These are phyloP conservation scores for Thamnophis sirtalis DNA, from an alignment of 2,113 vertebrate genomes.

Conservation along the genomic window DNA sequence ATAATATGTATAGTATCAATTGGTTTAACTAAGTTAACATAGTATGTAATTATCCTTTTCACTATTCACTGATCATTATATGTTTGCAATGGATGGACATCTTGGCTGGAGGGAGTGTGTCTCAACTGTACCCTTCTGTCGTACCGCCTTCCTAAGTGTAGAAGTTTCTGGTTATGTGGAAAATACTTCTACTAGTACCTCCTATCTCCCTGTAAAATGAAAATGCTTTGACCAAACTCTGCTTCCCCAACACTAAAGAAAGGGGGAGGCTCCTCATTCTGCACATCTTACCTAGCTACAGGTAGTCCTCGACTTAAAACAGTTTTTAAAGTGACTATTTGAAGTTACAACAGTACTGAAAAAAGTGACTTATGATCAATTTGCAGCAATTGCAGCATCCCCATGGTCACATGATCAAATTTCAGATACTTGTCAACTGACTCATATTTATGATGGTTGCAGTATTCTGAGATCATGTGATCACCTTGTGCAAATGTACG, in stretches of 20 bases:
- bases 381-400: too few relatives aligned
- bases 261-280: neutral
- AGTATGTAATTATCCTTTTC: constrained; percentile 11
- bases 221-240: neutral
- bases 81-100: neutral
- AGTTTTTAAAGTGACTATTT: too few relatives aligned
- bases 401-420: too few relatives aligned
- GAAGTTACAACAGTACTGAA: too few relatives aligned
- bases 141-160: neutral
- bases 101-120: neutral
- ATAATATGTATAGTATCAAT: neutral
- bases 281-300: neutral
- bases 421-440: too few relatives aligned
- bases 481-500: too few relatives aligned
- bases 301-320: too few relatives aligned
- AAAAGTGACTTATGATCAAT: too few relatives aligned
- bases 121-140: neutral
- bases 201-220: neutral
- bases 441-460: too few relatives aligned
- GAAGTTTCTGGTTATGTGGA: neutral
- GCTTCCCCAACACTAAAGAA: neutral
- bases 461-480: too few relatives aligned
- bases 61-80: neutral
- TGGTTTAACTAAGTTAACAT: neutral
- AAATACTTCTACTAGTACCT: neutral